Evolutionary conservation across 2,888 invertebrate species (phyloP).

Genomic region (Pecten maximus): DNA sequence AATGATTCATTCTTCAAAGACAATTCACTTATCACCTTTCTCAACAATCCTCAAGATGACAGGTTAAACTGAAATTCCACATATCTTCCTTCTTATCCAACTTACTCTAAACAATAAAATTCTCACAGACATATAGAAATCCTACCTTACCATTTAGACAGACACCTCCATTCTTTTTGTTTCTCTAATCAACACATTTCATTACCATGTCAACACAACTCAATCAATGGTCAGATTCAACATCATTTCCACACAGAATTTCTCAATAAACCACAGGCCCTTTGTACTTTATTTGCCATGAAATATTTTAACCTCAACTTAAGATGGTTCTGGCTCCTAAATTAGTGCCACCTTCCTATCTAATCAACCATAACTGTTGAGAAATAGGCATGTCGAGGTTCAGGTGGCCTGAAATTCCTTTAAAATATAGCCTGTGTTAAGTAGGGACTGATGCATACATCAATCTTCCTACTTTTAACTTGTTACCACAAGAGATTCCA

Average conservation of each 20-base stretch:
- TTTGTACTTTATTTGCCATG: neutral
- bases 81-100: neutral
- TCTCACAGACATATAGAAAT: neutral
- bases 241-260: neutral
- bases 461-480: neutral
- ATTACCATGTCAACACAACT: neutral
- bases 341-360: neutral
- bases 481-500: neutral
- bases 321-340: neutral
- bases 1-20: neutral
- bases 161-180: neutral
- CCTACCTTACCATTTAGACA: neutral
- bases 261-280: neutral
- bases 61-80: neutral
- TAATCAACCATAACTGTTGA: neutral
- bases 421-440: neutral
- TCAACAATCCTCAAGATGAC: neutral
- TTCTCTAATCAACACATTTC: neutral
- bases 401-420: neutral
- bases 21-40: neutral
- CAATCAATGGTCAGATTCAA: neutral
- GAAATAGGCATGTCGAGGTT: neutral
- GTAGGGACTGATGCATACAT: neutral
- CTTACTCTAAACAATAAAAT: neutral
- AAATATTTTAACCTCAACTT: neutral